Evolutionary conservation across 2,888 invertebrate genomes (phyloP).

Genomic region (Papilio demoleus): DNA sequence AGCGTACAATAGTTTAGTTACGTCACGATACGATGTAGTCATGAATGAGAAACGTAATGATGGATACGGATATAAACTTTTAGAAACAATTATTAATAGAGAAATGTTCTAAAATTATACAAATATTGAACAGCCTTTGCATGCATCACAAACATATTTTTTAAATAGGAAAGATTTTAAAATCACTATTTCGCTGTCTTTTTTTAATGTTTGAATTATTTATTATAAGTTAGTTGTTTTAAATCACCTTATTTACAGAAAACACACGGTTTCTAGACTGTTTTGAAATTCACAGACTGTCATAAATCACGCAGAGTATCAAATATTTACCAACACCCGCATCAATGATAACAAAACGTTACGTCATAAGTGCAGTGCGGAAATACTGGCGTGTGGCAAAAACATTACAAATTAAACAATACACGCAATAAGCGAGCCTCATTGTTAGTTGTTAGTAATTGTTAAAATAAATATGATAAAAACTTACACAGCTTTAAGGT

Average conservation of each 20-base stretch:
- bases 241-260: too few species aligned
- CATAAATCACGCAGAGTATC: conserved; percentile 44
- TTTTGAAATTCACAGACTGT: conserved; percentile 21
- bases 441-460: background rate
- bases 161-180: too few species aligned
- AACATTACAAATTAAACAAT: background rate
- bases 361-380: background rate
- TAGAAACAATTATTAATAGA: too few species aligned
- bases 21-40: background rate
- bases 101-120: too few species aligned
- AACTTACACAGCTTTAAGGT: too few species aligned
- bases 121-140: too few species aligned
- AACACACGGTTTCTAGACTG: conserved; percentile 3
- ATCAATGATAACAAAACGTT: background rate
- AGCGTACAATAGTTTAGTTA: conserved; percentile 6
- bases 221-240: too few species aligned
- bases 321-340: conserved; percentile 31
- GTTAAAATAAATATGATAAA: too few species aligned
- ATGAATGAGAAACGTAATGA: background rate
- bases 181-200: too few species aligned
- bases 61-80: background rate
- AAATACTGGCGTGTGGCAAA: background rate
- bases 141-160: too few species aligned
- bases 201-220: too few species aligned
- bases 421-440: background rate